Evolutionary conservation across 2,888 invertebrate genomes (phyloP), one percentile per base, ranked within the genome.

Genomic region (Acrobasis suavella): DNA sequence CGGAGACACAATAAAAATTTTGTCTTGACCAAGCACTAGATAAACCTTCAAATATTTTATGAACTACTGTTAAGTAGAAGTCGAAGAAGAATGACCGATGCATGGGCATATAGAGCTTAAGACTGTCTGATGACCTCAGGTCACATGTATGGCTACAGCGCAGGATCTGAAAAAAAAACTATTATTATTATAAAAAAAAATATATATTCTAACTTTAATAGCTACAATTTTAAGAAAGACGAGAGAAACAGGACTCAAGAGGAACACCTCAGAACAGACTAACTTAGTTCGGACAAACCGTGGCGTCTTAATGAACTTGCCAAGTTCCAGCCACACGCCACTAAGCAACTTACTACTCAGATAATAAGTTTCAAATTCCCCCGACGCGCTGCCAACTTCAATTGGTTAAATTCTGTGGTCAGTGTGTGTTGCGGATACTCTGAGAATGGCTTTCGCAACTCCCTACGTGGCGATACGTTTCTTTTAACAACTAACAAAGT

Each of bases 301-400:
- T 82, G 81, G 81, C 83, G 82, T 83, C 87, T 85, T 89, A 88
- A 89, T 89, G 86, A 89, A 90, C 80, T 89, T 89, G 77, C 74
- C 72, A 85, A 87, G 79, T 86, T 80, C 66, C 73, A 69, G 67
- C 70, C 67, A 62, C 77, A 68, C 68, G 68, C 71, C 65, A 81
- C 74, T 78, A 72, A 72, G 66, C 65, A 71, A 71, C 82, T 78
- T 83, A 78, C 62, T 39, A 39, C 64, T 58, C 59, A 63, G 65
- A 62, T 66, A 65, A 74, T 81, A 86, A 76, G 80, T 72, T 75
- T 68, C 58, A 61, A 71, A 76, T 70, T 80, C 62, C 68, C 64
- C 58, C 73, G 72, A 62, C 68, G 60, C 64, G 62, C 42, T 56
- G 42, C 42, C 42, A 59, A 64, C 63, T 65, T 60, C 68, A 70